phyloP scores from a whole-genome alignment of 2,113 vertebrate genomes.

The Pelecanus crispus region DNA sequence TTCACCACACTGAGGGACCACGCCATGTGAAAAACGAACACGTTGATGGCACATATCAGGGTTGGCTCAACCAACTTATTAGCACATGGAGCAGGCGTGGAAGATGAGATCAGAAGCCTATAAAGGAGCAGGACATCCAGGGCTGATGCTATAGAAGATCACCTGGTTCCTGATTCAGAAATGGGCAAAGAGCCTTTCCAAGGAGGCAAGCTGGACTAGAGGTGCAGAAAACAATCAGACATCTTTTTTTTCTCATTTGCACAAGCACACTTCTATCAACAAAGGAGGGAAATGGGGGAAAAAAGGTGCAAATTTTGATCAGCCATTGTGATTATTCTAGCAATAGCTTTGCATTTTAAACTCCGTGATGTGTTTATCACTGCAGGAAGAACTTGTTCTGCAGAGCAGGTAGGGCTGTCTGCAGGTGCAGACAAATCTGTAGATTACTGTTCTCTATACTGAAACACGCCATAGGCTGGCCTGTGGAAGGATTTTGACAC shows the following conservation, averaged over 20 bases:
- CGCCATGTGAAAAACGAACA: accelerated
- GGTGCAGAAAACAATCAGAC: neutral
- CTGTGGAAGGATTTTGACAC: neutral
- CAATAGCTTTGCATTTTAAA: neutral
- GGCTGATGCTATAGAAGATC: neutral
- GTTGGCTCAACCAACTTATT: neutral
- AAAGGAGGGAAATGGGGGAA: neutral
- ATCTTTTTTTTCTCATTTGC: neutral
- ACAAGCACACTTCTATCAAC: neutral
- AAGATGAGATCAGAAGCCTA: neutral
- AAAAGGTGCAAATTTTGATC: neutral
- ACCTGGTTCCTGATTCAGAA: neutral
- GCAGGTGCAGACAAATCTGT: neutral
- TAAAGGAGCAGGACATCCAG: neutral
- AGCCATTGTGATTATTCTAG: neutral
- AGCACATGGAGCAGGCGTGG: neutral
- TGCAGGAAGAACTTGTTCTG: neutral
- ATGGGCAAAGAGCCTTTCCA: neutral
- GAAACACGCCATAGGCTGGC: neutral
- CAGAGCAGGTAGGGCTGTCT: neutral
- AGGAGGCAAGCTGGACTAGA: neutral
- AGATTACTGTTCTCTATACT: neutral
- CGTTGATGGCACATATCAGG: neutral
- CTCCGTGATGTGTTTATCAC: neutral
- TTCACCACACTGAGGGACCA: neutral